Base-by-base conservation (phyloP, 2,888 invertebrate genomes). In the Thymelicus sylvestris region DNA sequence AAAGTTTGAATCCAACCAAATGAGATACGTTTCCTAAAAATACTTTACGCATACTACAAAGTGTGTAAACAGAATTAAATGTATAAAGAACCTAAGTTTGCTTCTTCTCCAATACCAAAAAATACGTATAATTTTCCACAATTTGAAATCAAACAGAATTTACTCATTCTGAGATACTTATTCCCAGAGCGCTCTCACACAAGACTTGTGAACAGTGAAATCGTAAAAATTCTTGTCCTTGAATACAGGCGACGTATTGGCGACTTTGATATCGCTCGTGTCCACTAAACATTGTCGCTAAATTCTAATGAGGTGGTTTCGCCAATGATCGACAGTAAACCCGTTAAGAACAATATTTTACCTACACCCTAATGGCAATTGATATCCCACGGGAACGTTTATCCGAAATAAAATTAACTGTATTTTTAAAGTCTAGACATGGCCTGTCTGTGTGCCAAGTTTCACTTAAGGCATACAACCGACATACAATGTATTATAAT, bases 151-250 rank as follows among this genome's bases (percentile, higher is more conserved):
- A 19, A 52, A 52, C 19, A 15, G 19, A 52, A 15, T 52, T 19
- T 52, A 19, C 19, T 19, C 12, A 52, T 52, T 52, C 19, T 15
- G 52, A 19, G 52, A 52, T 52, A 52, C 52, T 52, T 52, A 52
- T 52, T 52, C 8, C 8, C 52, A 52, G 19, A 15, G 52, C 52
- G 15, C 52, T 15, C 7, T 19, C 52, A 52, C 19, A 15, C n/a
- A 50, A 52, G 19, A 19, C 52, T 19, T 52, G 55, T 55, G 55
- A 24, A 55, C 55, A 55, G 24, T 55, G 24, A 55, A 55, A 55
- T 55, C 55, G 24, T 55, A 55, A 55, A 55, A 55, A 55, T 24
- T 55, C 55, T 55, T 55, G 55, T 55, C 55, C 55, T 55, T 55
- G 55, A 55, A 55, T 24, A 24, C 19, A 12, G 55, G 55, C 55